Evolutionary conservation across 2,888 invertebrate genomes (phyloP), one percentile per base, ranked within the genome.

Genomic region (Ichneumoninae sp.): DNA sequence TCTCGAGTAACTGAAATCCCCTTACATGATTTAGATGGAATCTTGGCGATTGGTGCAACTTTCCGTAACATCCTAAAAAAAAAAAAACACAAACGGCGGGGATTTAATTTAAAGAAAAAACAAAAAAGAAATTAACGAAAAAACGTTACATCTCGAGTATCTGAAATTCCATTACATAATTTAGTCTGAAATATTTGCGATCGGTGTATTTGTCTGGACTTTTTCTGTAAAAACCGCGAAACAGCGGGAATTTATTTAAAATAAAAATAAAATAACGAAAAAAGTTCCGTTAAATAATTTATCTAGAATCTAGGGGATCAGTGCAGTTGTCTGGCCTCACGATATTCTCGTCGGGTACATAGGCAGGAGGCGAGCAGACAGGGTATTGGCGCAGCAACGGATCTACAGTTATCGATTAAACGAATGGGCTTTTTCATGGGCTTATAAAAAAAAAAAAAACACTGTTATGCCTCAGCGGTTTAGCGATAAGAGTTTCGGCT

Each of bases 341-440:
- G 78, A 52, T 71, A 78, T 70, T 71, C 78, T 78, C 50, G 69
- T 78, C 70, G 69, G 70, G 63, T 52, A 47, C 47, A 60, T 47
- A 22, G 47, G 16, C 40, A 54, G 44, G 19, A 30, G 50, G 50
- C 19, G 16, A 50, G 50, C 50, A 36, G 65, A 71, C 47, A 50
- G 60, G 10, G 50, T 10, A 50, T 33, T 22, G 50, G 57, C 44
- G 57, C 54, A 63, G 26, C 40, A 16, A 33, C 66, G 2, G 71
- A 81, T 74, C 60, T 60, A 80, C 60, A 68, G 57, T 74, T 74
- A 81, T 74, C 81, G 81, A 81, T 74, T 81, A 40, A 69, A 63
- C 74, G 74, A 81, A 74, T 69, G 26, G 47, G 3, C 68, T 76
- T 74, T 81, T 75, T 81, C 60, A 69, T 69, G 33, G 60, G 47